Evolutionary conservation across 2,888 invertebrate genomes (phyloP), one percentile per base, ranked within the genome.

Genomic region (Amblyjoppa fuscipennis): DNA sequence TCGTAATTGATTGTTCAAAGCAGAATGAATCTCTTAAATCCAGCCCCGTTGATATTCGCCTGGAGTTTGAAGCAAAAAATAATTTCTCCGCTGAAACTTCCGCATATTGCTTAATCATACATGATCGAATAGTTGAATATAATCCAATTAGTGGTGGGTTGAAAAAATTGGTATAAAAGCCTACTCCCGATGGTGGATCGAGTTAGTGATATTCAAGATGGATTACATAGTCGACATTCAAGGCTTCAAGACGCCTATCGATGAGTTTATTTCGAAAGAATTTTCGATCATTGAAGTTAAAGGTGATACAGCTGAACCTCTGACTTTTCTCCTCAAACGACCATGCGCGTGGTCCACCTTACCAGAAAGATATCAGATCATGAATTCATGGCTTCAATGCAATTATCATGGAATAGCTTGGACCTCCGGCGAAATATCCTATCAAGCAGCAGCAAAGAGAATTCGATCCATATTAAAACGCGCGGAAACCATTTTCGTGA

Each of bases 251-350:
- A 49, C 3, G 7, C 49, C 7, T 9, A 49, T 49, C 13, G 49
- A 49, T 0, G 49, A 7, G 49, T 49, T 49, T 13, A 13, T 49
- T 2, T 9, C 7, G 49, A 49, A 49, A 49, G 7, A 49, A 49
- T 13, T 49, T 13, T 49, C 49, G 2, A 7, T 49, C 49, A 9
- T 49, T 7, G 7, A 49, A 49, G 11, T 49, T 49, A 13, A 9
- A 2, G 2, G 49, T 13, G 49, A 49, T 7, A 49, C 2, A 81
- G 28, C 28, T 1, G 28, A 31, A 3, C 28, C 28, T 31, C 28
- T 31, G 28, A 31, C 56, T 13, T n/a, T 84, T 9, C 31, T 84
- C 28, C 79, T 86, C 49, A 45, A 76, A 53, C 45, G 75, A 25
- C 79, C 79, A 1, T 51, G n/a, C 13, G 0, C 49, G 34, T 81